Conservation (phyloP, 1,140 invertebrate species). For the Scylla paramamosain region DNA sequence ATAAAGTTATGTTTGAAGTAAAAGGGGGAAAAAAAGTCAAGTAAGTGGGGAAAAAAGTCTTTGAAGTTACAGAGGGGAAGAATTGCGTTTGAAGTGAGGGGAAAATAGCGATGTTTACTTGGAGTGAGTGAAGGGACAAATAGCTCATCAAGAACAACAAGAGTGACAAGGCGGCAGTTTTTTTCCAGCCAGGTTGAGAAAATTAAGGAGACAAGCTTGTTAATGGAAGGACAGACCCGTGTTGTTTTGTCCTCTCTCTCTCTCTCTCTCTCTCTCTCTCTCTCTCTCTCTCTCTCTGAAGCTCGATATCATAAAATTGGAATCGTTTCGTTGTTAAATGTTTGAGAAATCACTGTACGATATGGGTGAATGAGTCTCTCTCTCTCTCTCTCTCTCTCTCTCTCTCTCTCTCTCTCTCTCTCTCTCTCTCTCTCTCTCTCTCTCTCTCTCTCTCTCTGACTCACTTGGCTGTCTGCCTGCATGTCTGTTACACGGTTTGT, state of each 20-base stretch:
- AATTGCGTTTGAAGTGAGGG: background rate
- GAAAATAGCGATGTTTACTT: background rate
- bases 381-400: slow-evolving; percentile 3
- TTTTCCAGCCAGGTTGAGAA: background rate
- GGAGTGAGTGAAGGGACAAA: background rate
- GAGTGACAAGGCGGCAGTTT: background rate
- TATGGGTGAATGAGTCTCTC: background rate
- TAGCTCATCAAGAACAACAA: background rate
- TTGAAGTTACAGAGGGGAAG: background rate
- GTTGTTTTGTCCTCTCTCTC: background rate
- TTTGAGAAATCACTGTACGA: background rate
- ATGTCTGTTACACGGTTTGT: background rate
- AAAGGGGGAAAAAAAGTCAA: no score
- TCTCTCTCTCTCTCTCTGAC: slow-evolving; percentile 7
- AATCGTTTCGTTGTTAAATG: background rate
- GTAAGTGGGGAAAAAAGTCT: no score
- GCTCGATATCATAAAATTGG: background rate
- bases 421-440: slow-evolving; percentile 48
- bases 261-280: slow-evolving; percentile 3
- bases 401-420: slow-evolving; percentile 18
- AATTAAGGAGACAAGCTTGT: background rate
- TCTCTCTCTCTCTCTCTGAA: background rate
- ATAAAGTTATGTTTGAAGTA: no score
- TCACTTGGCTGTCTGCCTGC: background rate
- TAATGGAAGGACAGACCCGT: background rate